These are phyloP conservation scores for Lobophora halterata DNA, from an alignment of 2,888 invertebrate genomes.

Conservation along the genomic window DNA sequence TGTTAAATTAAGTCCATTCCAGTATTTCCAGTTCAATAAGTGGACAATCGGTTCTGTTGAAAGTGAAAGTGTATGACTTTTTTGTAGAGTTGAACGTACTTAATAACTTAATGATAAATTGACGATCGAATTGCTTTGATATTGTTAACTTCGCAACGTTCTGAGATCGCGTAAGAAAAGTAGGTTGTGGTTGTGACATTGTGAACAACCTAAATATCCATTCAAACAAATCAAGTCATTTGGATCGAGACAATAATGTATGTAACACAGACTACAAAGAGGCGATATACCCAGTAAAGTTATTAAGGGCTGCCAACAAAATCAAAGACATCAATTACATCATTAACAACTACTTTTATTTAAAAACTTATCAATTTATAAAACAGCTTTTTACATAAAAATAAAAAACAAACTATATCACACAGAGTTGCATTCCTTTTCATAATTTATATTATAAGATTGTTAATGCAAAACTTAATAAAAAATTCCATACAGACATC, in stretches of 20 bases:
- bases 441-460: too few species aligned
- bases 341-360: neutral
- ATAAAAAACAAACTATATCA: slow-evolving; percentile 55
- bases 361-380: slow-evolving; percentile 7
- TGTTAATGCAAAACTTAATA: too few species aligned
- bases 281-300: too few species aligned
- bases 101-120: slow-evolving; percentile 36
- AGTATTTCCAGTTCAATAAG: slow-evolving; percentile 23
- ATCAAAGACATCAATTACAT: neutral
- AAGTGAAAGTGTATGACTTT: slow-evolving; percentile 62
- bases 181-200: slow-evolving; percentile 43
- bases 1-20: too few species aligned
- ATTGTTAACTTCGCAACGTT: slow-evolving; percentile 37
- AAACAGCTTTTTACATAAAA: slow-evolving; percentile 9
- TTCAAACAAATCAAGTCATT: slow-evolving; percentile 33
- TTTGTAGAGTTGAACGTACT: slow-evolving; percentile 53
- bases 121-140: slow-evolving; percentile 27
- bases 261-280: too few species aligned
- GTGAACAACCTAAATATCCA: slow-evolving; percentile 46
- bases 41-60: slow-evolving; percentile 35
- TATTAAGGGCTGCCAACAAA: too few species aligned
- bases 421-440: slow-evolving; percentile 48
- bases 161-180: slow-evolving; percentile 34
- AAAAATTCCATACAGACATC: too few species aligned
- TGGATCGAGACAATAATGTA: neutral